Conservation (phyloP, 2,888 invertebrate genomes). For the Venustoraphidia nigricollis region DNA sequence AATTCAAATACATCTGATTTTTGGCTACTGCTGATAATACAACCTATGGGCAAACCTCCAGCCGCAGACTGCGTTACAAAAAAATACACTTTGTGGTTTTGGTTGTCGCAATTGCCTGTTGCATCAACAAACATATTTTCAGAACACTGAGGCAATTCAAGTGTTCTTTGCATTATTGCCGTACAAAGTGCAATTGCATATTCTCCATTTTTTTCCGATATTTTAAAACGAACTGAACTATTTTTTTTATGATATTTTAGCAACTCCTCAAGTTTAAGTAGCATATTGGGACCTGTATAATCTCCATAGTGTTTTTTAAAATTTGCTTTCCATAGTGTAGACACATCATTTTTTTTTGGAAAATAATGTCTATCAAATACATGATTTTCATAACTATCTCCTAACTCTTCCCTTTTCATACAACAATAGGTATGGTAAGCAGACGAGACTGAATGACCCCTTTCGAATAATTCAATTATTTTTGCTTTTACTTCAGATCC, state of each 20-base stretch:
- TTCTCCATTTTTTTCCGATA: slow-evolving; percentile 9
- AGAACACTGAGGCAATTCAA: neutral
- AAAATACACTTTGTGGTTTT: slow-evolving; percentile 12
- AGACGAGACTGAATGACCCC: no score
- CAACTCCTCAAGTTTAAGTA: no score
- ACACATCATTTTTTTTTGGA: slow-evolving; percentile 10
- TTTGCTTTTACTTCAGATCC: no score
- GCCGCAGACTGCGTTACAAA: slow-evolving; percentile 10
- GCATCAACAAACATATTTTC: slow-evolving; percentile 11
- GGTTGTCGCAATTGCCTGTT: slow-evolving; percentile 9
- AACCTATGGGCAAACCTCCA: slow-evolving; percentile 11
- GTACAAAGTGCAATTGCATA: neutral
- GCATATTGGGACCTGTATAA: neutral
- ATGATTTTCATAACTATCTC: neutral
- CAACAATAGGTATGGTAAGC: no score
- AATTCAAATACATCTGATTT: neutral
- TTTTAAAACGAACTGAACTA: no score
- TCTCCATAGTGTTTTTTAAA: slow-evolving; percentile 8
- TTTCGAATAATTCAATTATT: no score
- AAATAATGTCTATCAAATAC: slow-evolving; percentile 8
- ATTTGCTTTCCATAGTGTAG: slow-evolving; percentile 8
- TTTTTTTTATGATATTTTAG: no score
- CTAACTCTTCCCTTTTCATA: no score
- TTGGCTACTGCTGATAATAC: slow-evolving; percentile 11
- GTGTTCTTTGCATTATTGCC: slow-evolving; percentile 11